Evolutionary conservation across 2,113 vertebrate genomes (phyloP).

Genomic region (Syrmaticus mikado): DNA sequence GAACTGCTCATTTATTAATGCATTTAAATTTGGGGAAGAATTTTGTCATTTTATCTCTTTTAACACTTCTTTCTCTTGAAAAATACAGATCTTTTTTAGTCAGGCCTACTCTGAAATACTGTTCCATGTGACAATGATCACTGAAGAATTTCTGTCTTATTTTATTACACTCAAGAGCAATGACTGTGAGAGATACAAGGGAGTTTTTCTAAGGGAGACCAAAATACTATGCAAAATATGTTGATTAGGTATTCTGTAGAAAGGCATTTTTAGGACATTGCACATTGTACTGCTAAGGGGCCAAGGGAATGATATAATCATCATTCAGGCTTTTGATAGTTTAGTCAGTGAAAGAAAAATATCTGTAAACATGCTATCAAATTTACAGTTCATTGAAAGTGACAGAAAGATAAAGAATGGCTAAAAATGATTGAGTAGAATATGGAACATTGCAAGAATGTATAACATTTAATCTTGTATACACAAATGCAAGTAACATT

Average conservation of each 20-base stretch:
- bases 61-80: neutral
- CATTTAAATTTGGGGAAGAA: neutral
- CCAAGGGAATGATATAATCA: neutral
- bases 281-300: neutral
- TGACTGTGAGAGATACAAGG: neutral
- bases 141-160: neutral
- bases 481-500: conserved; percentile 20
- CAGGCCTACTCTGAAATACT: neutral
- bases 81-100: neutral
- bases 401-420: neutral
- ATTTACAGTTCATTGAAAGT: conserved; percentile 62
- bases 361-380: conserved; percentile 53
- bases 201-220: neutral
- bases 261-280: neutral
- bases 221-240: neutral
- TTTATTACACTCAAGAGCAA: neutral
- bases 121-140: neutral
- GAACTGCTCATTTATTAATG: neutral
- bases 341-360: conserved; percentile 48
- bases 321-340: conserved; percentile 10
- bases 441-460: neutral
- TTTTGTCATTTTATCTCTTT: neutral
- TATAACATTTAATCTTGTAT: conserved; percentile 27
- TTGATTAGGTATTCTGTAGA: neutral
- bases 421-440: neutral